Percentiles rank a stretch among this genome's conserved stretches.
Conservation (phyloP, 2,113 vertebrate species). For the Pogonocichla stellata region DNA sequence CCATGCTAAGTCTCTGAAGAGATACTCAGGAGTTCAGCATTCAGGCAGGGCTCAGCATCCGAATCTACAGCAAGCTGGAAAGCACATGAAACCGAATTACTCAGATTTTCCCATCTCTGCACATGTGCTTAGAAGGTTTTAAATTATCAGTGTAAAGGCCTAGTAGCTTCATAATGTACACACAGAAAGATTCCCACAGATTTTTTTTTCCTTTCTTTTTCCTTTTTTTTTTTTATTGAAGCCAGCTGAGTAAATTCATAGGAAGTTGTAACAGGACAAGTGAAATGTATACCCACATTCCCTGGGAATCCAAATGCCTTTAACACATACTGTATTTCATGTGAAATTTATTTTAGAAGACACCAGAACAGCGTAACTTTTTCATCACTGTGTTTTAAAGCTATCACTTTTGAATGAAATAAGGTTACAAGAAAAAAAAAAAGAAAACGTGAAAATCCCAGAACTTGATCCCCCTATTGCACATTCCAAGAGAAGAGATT, state of each 20-base stretch:
- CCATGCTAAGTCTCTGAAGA: not conserved
- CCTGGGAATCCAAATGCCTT: conserved; percentile 62
- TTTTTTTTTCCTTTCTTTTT: conserved; percentile 36
- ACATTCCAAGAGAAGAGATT: conserved; percentile 20
- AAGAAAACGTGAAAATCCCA: not conserved
- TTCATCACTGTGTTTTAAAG: conserved; percentile 28
- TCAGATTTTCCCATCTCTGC: conserved; percentile 69
- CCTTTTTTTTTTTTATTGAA: conserved; percentile 56
- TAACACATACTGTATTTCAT: conserved; percentile 50
- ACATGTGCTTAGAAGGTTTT: conserved; percentile 70
- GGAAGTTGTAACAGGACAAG: conserved; percentile 66
- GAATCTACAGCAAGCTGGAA: conserved; percentile 19
- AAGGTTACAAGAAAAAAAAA: conserved; percentile 18
- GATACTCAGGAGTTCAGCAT: rapidly evolving
- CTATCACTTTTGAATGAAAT: conserved; percentile 38
- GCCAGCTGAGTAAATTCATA: conserved; percentile 76
- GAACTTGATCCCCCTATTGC: not conserved
- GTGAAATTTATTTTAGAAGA: conserved; percentile 61
- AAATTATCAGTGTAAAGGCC: conserved; percentile 71
- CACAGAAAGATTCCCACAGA: conserved; percentile 75
- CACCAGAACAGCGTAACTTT: not conserved
- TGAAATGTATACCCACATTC: conserved; percentile 70
- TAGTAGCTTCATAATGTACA: conserved; percentile 70
- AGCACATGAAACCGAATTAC: conserved; percentile 56
- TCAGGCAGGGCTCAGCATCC: not conserved